Percentiles rank a stretch among this genome's conserved stretches.
Evolutionary conservation across 2,888 invertebrate genomes (phyloP).

Genomic region (Sphaerophoria taeniata): DNA sequence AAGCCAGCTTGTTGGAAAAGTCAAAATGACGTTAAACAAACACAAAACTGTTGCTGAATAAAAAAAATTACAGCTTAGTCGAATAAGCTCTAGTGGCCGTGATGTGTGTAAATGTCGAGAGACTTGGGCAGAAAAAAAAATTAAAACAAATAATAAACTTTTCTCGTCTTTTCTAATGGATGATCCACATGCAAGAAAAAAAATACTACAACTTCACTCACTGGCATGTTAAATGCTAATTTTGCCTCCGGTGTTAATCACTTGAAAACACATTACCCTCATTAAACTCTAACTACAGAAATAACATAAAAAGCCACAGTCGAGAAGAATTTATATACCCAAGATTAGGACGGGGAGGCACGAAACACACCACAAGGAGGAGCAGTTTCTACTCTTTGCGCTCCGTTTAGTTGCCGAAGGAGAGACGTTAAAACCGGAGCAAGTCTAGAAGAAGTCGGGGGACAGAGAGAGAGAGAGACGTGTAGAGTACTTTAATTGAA

Average conservation of each 20-base stretch:
- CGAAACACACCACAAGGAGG: not conserved
- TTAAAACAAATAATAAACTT: too few relatives aligned
- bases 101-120: not conserved
- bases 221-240: constrained; percentile 74
- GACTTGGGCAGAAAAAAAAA: constrained; percentile 45
- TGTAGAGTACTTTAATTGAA: constrained; percentile 66
- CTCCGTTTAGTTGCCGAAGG: not conserved
- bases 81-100: not conserved
- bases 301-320: constrained; percentile 62
- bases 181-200: constrained; percentile 61
- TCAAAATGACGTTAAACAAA: constrained; percentile 28
- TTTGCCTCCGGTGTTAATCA: constrained; percentile 75
- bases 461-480: not conserved
- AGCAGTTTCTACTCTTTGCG: not conserved
- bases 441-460: constrained; percentile 5
- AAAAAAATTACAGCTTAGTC: constrained; percentile 62
- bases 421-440: constrained; percentile 35
- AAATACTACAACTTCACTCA: constrained; percentile 33
- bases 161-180: constrained; percentile 57
- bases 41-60: constrained; percentile 51
- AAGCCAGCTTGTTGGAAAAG: not conserved
- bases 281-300: constrained; percentile 73
- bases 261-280: constrained; percentile 75
- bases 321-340: constrained; percentile 17
- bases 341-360: constrained; percentile 7